Conservation (phyloP, 2,797 vertebrate species). For the Thunnus albacares region DNA sequence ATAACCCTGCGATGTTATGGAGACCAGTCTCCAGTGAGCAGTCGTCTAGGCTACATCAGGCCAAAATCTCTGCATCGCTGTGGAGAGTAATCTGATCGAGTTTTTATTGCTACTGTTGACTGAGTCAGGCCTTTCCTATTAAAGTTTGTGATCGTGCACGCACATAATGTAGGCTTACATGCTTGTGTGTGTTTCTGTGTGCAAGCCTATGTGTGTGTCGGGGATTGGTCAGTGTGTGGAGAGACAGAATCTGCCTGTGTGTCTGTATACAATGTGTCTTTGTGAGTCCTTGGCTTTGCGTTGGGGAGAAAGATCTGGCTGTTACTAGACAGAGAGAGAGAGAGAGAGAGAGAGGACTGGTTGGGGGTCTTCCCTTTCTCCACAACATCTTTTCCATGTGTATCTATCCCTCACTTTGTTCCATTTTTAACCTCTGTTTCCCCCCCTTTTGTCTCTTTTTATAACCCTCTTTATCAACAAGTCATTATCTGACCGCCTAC, state of each 20-base stretch:
- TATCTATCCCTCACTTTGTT: conserved; percentile 31
- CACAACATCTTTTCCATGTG: conserved; percentile 35
- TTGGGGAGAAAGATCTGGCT: conserved; percentile 72
- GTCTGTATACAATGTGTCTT: conserved; percentile 84
- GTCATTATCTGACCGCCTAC: neutral
- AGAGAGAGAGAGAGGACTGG: conserved; percentile 21
- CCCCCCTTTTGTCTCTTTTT: conserved; percentile 25
- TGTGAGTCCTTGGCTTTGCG: conserved; percentile 78
- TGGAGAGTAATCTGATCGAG: conserved; percentile 77
- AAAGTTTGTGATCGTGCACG: conserved; percentile 42
- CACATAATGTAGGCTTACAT: conserved; percentile 17
- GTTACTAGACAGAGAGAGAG: conserved; percentile 39
- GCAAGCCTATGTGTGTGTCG: conserved; percentile 15
- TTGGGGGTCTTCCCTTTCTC: conserved; percentile 36
- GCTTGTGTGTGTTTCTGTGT: conserved; percentile 25
- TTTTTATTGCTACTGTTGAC: conserved; percentile 74
- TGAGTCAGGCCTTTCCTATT: conserved; percentile 78
- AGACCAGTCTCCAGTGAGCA: conserved; percentile 39
- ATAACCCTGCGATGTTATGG: conserved; percentile 23
- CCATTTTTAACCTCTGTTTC: conserved; percentile 31
- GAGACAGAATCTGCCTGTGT: conserved; percentile 72
- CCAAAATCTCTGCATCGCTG: conserved; percentile 60
- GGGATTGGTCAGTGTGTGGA: conserved; percentile 48
- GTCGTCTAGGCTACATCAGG: conserved; percentile 37
- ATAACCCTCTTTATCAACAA: conserved; percentile 38